phyloP scores from a whole-genome alignment of 37 sponge, comb jelly and placozoan species.

The Spongia lamella region DNA sequence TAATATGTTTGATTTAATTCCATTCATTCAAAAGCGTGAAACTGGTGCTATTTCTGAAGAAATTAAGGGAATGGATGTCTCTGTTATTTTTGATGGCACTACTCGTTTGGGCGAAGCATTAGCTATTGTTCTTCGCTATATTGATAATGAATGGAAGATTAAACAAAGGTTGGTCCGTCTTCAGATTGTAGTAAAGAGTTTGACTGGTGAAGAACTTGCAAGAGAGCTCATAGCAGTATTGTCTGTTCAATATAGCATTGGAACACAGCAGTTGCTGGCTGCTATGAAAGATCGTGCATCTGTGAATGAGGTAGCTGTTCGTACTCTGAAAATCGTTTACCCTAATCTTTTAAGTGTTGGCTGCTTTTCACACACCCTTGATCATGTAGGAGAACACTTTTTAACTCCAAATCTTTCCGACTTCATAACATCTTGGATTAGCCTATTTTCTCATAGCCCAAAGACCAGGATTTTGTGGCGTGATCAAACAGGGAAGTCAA shows the following conservation, averaged over 20 bases:
- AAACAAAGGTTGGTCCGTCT: constrained; percentile 18
- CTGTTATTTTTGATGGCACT: constrained; percentile 35
- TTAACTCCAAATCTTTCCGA: background rate
- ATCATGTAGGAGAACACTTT: constrained; percentile 5
- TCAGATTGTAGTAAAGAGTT: constrained; percentile 17
- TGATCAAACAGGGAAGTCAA: no score
- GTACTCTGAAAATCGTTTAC: constrained; percentile 17
- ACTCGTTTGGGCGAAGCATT: constrained; percentile 24
- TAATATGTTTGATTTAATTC: constrained; percentile 7
- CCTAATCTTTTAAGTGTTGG: constrained; percentile 6
- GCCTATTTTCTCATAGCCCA: constrained; percentile 9
- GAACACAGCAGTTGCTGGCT: background rate
- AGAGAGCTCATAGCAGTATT: constrained; percentile 19
- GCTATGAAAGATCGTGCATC: constrained; percentile 32
- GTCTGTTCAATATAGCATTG: constrained; percentile 7
- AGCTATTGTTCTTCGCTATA: constrained; percentile 16
- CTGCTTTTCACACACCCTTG: constrained; percentile 21
- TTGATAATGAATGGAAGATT: constrained; percentile 16
- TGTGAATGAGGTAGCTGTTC: constrained; percentile 5
- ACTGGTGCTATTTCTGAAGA: background rate
- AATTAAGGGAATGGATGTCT: constrained; percentile 1
- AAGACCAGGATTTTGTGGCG: background rate
- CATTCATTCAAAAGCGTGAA: constrained; percentile 1
- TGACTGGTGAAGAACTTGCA: constrained; percentile 25
- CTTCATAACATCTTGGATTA: no score